Evolutionary conservation across 1,140 invertebrate genomes (phyloP), one percentile per base, ranked within the genome.

Genomic region (Octopus bimaculoides): DNA sequence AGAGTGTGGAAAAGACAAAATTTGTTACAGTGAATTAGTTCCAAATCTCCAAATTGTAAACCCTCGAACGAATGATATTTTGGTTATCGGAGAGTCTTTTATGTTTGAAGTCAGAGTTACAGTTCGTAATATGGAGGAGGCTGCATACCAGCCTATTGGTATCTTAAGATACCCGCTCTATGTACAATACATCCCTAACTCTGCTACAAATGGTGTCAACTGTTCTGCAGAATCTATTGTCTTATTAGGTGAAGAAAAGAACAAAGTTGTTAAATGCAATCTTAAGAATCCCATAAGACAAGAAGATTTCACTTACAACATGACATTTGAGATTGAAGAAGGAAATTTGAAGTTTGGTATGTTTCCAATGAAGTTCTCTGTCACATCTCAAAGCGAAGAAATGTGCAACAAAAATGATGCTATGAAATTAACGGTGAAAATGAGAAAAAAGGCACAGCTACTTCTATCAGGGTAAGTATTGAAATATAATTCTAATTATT

Each of bases 1-100:
- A 73, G 77, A 79, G 75, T 85, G 84, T 77, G 82, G 82, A 71
- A 52, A 41, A 1, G 82, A 84, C 56, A 76, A 81, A 54, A n/a
- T 79, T 4, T 85, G 84, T 26, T 12, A 73, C 1, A 53, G 80
- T 14, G 80, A 82, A 17, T 73, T 85, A 9, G 55, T 66, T 4
- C 26, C 83, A n/a, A 12, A 69, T 6, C 79, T 80, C 10, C 20
- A 56, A 55, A 71, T 80, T 5, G 41, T 82, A 4, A 82, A 79
- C 74, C 54, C 61, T 3, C 71, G 77, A 52, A 77, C 54, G 12
- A 53, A 77, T 5, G 61, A 75, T 10, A 56, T 78, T n/a, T 73
- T 85, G 3, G 52, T 85, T n/a, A 79, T 83, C 52, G 82, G 82
- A 66, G 77, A 80, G 56, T 76, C 80, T 5, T 79, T 81, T 26